Evolutionary conservation across 2,113 vertebrate species (phyloP), one percentile per base, ranked within the genome.

Genomic region (Apodemus speciosus): DNA sequence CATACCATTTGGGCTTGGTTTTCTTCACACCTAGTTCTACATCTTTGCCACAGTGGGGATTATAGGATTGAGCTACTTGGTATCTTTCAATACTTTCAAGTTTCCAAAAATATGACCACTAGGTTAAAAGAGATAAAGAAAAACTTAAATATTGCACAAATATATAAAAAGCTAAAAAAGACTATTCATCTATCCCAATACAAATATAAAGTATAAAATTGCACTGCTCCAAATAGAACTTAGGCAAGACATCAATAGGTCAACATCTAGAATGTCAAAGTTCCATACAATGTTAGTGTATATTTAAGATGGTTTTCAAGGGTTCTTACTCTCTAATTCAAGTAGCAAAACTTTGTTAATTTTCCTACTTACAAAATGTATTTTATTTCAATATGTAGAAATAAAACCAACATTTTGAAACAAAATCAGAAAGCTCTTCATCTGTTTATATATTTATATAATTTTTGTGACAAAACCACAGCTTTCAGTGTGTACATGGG

Each of bases 391-490:
- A 81, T 51, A 75, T 38, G 68, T 35, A 79, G 11, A 21, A 92
- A 90, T 90, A 96, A 94, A 91, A 86, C 5, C 18, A 91, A 90
- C 86, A 27, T 10, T 93, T 95, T 93, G 81, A 84, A 81, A 80
- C n/a, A 93, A 95, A 95, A 25, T 38, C 53, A 94, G 56, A 6
- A 73, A 81, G 10, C 21, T 88, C 89, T 96, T 81, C 60, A 16
- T 92, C 64, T 93, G 49, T 90, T 77, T 94, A 75, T 89, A 79
- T 60, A 11, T 86, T 94, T 93, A 60, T 68, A 49, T 69, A 93
- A 80, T 86, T 86, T 94, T 95, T 89, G 90, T 96, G 87, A 96
- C 92, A 92, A 90, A 96, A 40, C 71, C 83, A 90, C 35, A 88
- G 64, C 35, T 91, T 86, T 60, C 62, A 92, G 43, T 92, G 83